phyloP scores from a whole-genome alignment of 2,888 invertebrate species.

The Cephus rjabovi region DNA sequence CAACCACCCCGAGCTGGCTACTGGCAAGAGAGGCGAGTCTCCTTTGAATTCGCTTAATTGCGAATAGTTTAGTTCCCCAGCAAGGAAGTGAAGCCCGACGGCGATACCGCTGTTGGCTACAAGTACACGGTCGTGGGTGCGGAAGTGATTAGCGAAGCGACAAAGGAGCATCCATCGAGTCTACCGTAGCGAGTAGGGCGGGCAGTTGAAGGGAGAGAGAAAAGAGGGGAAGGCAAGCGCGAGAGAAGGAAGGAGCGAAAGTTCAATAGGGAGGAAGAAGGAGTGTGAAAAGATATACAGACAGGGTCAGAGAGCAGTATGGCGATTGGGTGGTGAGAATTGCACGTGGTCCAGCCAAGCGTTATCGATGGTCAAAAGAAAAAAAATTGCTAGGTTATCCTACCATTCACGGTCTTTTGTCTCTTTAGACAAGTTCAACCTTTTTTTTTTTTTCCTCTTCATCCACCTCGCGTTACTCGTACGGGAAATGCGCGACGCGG shows the following conservation, averaged over 20 bases:
- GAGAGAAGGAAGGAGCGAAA: background rate
- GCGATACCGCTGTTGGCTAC: background rate
- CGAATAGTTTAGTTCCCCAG: slow-evolving; percentile 44
- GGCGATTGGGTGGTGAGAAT: background rate
- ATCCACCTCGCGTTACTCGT: background rate
- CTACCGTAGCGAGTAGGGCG: slow-evolving; percentile 2
- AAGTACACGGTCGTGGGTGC: slow-evolving; percentile 9
- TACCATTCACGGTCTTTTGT: background rate
- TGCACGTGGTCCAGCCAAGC: background rate
- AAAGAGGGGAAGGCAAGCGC: background rate
- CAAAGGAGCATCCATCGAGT: slow-evolving; percentile 31
- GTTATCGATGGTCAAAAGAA: background rate
- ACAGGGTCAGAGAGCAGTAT: background rate
- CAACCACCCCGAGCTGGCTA: background rate
- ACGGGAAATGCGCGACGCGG: background rate
- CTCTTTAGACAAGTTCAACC: background rate
- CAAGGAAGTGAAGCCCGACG: slow-evolving; percentile 24
- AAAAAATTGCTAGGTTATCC: background rate
- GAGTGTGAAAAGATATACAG: background rate
- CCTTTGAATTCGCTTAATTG: slow-evolving; percentile 51
- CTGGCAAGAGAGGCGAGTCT: background rate
- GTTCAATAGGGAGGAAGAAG: background rate
- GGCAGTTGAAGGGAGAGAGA: background rate
- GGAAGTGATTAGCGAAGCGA: slow-evolving; percentile 43
- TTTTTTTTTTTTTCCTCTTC: background rate